Conservation (phyloP, 2,888 invertebrate species). For the Clusia tigrina region DNA sequence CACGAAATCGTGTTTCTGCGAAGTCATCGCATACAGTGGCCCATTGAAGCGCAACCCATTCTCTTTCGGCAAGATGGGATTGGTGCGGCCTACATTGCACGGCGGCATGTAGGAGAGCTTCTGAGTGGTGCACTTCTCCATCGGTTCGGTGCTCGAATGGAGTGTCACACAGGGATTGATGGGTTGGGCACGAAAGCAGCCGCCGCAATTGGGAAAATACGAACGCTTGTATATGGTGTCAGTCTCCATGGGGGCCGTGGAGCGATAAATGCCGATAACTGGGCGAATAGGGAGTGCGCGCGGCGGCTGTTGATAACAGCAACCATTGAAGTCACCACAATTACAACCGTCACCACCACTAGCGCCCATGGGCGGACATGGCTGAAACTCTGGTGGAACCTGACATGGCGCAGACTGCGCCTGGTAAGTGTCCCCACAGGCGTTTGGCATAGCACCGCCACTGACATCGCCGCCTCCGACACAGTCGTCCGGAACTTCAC, state of each 20-base stretch:
- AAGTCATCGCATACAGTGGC: conserved; percentile 76
- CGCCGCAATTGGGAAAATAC: conserved; percentile 68
- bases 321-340: conserved; percentile 51
- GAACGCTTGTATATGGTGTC: conserved; percentile 74
- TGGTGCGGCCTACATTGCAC: conserved; percentile 45
- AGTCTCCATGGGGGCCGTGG: conserved; percentile 68
- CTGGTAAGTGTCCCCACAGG: conserved; percentile 37
- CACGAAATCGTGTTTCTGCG: conserved; percentile 77
- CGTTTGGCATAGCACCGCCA: conserved; percentile 22
- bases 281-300: conserved; percentile 55
- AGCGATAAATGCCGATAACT: conserved; percentile 65
- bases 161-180: conserved; percentile 65
- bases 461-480: conserved; percentile 23
- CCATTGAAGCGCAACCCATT: conserved; percentile 62
- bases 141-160: conserved; percentile 64
- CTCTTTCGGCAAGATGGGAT: conserved; percentile 54
- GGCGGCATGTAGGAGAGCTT: conserved; percentile 62
- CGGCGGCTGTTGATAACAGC: conserved; percentile 61
- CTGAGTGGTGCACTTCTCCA: conserved; percentile 67
- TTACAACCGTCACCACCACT: conserved; percentile 45
- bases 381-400: conserved; percentile 44
- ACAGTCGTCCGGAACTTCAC: conserved; percentile 37
- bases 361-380: conserved; percentile 43
- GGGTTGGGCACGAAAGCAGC: conserved; percentile 58
- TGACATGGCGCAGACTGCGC: conserved; percentile 43